Base-by-base conservation (phyloP, 2,888 invertebrate genomes). In the Microplitis manilae region DNA sequence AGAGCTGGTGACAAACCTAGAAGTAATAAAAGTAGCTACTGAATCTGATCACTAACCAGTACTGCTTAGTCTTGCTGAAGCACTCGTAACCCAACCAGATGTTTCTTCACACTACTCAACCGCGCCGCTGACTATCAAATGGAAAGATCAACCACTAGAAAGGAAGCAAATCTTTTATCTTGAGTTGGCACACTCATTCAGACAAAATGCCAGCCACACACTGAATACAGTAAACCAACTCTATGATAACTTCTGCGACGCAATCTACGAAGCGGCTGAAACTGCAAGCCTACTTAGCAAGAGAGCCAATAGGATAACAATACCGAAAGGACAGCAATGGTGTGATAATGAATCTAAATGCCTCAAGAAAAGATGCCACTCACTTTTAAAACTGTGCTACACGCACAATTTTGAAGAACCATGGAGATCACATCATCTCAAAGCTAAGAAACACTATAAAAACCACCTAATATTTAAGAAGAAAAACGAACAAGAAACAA, bases 181-280 rank as follows among this genome's bases (percentile, higher is more conserved):
- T 9, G 9, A 65, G 30, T 20, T 38, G 6, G 38, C 65, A 30
- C 15, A 65, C 41, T 65, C 65, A 17, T 9, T 30, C 15, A 65
- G 65, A 65, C 13, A 30, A 65, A 30, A 30, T 65, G 4, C 9
- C 30, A 65, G 38, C 65, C 9, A 30, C 20, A 9, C 20, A 15
- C 1, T 30, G 13, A 65, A 65, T 1, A 65, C 20, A n/a, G 65
- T 65, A 9, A 15, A 6, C 38, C 30, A 20, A 9, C 15, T 65
- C 20, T 30, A 65, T 15, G 20, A 65, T 15, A 65, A 65, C 15
- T 20, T 65, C 9, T 38, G 20, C 9, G 15, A 17, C 1, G 65
- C 65, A 65, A 65, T 65, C 15, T 30, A 65, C 65, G 65, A 65
- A 20, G 65, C 65, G 1, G 20, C 65, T 41, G 41, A 41, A 41